These are phyloP conservation scores for Trematomus bernacchii DNA, from an alignment of 2,797 vertebrate genomes.

Conservation along the genomic window DNA sequence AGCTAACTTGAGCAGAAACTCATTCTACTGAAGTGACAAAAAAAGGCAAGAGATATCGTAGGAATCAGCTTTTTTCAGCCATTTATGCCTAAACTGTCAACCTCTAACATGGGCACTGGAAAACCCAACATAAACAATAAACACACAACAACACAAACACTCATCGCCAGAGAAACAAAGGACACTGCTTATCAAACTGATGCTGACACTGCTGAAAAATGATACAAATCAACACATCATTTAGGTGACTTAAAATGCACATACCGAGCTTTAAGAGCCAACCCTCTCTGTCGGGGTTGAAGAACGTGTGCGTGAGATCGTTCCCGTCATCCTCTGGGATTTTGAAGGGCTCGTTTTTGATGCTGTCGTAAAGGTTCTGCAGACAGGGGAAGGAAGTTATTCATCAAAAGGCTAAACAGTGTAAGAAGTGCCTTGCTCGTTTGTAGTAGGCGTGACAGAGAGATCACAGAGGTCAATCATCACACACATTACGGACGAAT, in stretches of 20 bases:
- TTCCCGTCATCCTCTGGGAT: conserved; percentile 99
- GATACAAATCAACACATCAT: conserved; percentile 21
- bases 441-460: conserved; percentile 12
- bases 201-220: background rate
- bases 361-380: conserved; percentile 98
- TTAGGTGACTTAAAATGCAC: conserved; percentile 58
- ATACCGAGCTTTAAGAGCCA: conserved; percentile 98
- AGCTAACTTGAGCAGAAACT: background rate
- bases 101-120: conserved; percentile 15
- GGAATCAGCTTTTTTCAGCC: background rate
- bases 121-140: conserved; percentile 7
- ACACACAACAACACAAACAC: conserved; percentile 16
- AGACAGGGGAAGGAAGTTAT: conserved; percentile 24
- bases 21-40: background rate
- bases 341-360: conserved; percentile 98
- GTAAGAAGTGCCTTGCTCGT: conserved; percentile 22
- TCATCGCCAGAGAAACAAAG: conserved; percentile 10
- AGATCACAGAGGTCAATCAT: conserved; percentile 25
- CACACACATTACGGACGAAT: conserved; percentile 6
- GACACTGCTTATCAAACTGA: conserved; percentile 1
- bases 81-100: background rate
- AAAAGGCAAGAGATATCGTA: background rate
- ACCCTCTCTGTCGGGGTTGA: conserved; percentile 98
- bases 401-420: conserved; percentile 33
- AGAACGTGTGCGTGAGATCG: conserved; percentile 97